Evolutionary conservation across 2,113 vertebrate species (phyloP), one percentile per base, ranked within the genome.

Genomic region (Pogonocichla stellata): DNA sequence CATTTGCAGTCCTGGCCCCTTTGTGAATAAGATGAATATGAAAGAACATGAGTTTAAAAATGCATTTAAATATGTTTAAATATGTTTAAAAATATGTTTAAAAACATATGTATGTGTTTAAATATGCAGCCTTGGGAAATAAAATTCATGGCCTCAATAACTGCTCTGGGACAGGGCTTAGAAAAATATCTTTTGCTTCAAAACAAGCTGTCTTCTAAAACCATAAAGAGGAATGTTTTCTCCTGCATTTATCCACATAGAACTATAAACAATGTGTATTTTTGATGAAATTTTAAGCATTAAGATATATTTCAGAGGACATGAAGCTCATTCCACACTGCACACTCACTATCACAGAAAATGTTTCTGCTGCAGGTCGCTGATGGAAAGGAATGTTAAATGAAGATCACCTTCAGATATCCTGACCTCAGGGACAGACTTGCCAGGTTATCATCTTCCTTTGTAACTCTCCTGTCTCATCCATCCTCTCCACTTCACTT

Each of bases 371-470:
- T 56, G 9, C 22, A 74, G 19, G 40, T 86, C 14, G 26, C 62
- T 7, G 2, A 16, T 47, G 36, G 14, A 38, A 80, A 83, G 33
- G 29, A 80, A 67, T 42, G 14, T 64, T 43, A 33, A 72, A 65
- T 85, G 48, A 94, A 75, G 61, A 57, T 69, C 66, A 86, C 57
- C 53, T 92, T 93, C 53, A 87, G 73, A 33, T 74, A 79, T 60
- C 10, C 40, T 85, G 48, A 90, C 45, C 29, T 86, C 14, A 50
- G 34, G 29, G 23, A 13, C 2, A 61, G 62, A 24, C 29, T 73
- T 34, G 26, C 19, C n/a, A 50, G 34, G 9, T 77, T 80, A 48
- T 75, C 2, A 0, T 62, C 50, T 77, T 80, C 60, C 31, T 75
- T 91, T 87, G 29, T 38, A 67, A 60, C 4, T 75, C 19, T 69